Conservation (phyloP, 2,888 invertebrate genomes). For the Drosophila pseudotakahashii region DNA sequence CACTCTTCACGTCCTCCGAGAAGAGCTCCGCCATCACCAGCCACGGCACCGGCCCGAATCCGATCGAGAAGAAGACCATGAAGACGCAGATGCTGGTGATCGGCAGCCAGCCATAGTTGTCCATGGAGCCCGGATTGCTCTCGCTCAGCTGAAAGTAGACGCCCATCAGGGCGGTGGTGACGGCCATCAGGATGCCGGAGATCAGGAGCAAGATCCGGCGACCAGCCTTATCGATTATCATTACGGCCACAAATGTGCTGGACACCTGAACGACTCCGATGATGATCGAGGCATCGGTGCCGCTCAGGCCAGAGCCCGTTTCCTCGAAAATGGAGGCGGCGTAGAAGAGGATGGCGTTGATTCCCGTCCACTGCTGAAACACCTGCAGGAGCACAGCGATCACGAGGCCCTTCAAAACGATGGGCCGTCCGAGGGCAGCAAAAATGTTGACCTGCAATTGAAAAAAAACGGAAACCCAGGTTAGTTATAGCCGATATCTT, state of each 20-base stretch:
- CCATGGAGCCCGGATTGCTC: conserved; percentile 80
- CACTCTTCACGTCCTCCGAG: conserved; percentile 89
- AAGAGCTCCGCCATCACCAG: conserved; percentile 91
- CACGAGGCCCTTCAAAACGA: conserved; percentile 87
- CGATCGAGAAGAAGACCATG: conserved; percentile 91
- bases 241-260: conserved; percentile 87
- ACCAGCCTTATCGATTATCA: conserved; percentile 91
- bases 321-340: conserved; percentile 89
- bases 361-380: conserved; percentile 93
- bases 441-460: conserved; percentile 84
- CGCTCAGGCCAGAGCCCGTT: conserved; percentile 83
- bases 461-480: background rate
- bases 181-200: conserved; percentile 89
- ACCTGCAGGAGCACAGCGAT: conserved; percentile 92
- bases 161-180: conserved; percentile 88
- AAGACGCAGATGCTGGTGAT: conserved; percentile 89
- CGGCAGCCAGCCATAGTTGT: conserved; percentile 89
- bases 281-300: conserved; percentile 88
- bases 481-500: background rate
- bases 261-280: conserved; percentile 91
- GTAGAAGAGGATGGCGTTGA: conserved; percentile 93
- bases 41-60: conserved; percentile 92
- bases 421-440: conserved; percentile 86
- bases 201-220: conserved; percentile 89
- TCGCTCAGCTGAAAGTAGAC: conserved; percentile 86